phyloP scores from a whole-genome alignment of 92 coral and sea anemone species.

The Porites divaricata region DNA sequence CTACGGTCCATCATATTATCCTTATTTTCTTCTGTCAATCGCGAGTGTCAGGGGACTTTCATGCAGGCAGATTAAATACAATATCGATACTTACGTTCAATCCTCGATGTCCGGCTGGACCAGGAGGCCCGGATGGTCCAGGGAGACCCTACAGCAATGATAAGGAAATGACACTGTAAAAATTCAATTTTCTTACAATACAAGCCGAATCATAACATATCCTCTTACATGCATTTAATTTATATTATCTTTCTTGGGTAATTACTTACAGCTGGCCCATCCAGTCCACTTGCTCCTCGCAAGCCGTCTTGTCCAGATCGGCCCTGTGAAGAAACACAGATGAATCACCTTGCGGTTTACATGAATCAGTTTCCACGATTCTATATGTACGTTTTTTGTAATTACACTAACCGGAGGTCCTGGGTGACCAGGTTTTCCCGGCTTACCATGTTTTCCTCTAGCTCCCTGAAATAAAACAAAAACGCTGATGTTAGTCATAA shows the following conservation, averaged over 20 bases:
- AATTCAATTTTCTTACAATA: background rate
- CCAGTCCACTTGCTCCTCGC: conserved; percentile 9
- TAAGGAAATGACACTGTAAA: background rate
- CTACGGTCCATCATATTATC: too few species aligned
- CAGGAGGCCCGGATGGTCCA: conserved; percentile 25
- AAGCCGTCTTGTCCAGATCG: conserved; percentile 20
- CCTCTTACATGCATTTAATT: too few species aligned
- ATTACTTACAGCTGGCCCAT: conserved; percentile 23
- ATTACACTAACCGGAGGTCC: conserved; percentile 25
- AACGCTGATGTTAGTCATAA: too few species aligned
- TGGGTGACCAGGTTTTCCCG: conserved; percentile 38
- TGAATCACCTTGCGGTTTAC: background rate
- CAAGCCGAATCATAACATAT: background rate
- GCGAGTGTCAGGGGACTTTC: too few species aligned
- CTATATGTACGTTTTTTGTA: background rate
- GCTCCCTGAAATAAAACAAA: conserved; percentile 36
- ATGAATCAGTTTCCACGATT: too few species aligned
- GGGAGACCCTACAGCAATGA: conserved; percentile 24
- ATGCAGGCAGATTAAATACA: background rate
- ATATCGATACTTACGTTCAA: conserved; percentile 7
- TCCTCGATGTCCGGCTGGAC: conserved; percentile 24
- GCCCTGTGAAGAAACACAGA: conserved; percentile 3
- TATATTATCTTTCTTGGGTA: background rate
- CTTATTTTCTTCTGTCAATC: too few species aligned
- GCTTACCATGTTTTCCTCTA: conserved; percentile 25